Percentiles rank a stretch among this genome's conserved stretches.
These are phyloP conservation scores for Babylonia areolata DNA, from an alignment of 1,140 invertebrate species.

Conservation along the genomic window DNA sequence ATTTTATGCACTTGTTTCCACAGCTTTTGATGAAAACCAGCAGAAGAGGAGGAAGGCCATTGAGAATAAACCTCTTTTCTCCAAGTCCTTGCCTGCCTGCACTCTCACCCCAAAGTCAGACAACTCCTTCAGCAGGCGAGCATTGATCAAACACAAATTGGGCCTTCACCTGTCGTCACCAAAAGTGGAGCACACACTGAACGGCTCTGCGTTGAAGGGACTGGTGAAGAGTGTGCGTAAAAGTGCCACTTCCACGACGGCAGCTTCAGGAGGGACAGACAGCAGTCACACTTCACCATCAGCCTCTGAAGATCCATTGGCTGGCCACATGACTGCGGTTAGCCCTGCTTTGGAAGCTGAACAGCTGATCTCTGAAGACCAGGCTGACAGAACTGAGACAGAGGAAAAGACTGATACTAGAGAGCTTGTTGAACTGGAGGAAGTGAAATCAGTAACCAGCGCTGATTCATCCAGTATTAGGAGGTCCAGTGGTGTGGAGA, in stretches of 20 bases:
- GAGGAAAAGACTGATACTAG: not conserved
- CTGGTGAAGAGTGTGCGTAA: not conserved
- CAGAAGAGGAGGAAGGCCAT: conserved; percentile 65
- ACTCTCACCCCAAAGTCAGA: not conserved
- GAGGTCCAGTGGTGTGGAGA: not conserved
- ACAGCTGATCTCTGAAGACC: not conserved
- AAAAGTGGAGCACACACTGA: conserved; percentile 15
- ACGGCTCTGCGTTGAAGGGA: not conserved
- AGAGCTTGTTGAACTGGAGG: not conserved
- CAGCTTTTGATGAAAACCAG: conserved; percentile 69
- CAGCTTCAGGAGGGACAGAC: too few relatives aligned
- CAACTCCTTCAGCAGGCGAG: not conserved
- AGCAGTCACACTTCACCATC: too few relatives aligned
- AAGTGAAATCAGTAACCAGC: not conserved
- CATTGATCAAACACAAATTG: conserved; percentile 22
- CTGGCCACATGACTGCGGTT: too few relatives aligned
- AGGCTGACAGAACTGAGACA: not conserved
- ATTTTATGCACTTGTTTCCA: conserved; percentile 35
- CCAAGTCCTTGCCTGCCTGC: not conserved
- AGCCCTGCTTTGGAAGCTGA: not conserved
- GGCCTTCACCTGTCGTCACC: conserved; percentile 31
- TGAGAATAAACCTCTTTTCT: conserved; percentile 56
- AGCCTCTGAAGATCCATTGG: too few relatives aligned
- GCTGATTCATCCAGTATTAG: not conserved
- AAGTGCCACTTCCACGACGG: not conserved